These are phyloP conservation scores for Catharus ustulatus DNA, from an alignment of 2,797 vertebrate genomes.

Conservation along the genomic window DNA sequence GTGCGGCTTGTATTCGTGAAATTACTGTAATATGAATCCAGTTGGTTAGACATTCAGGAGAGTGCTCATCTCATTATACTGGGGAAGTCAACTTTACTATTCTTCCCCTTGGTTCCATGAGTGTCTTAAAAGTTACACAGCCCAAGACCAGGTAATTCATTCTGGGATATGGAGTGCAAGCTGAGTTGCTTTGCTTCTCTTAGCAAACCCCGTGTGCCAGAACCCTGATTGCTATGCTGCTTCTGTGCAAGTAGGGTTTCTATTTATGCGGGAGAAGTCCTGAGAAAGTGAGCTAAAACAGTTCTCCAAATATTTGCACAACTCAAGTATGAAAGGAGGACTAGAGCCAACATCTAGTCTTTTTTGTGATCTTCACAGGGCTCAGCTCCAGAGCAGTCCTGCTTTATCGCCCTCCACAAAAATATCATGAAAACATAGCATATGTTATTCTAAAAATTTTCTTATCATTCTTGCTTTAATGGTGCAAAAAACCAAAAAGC, in stretches of 20 bases:
- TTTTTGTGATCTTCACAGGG: background rate
- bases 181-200: background rate
- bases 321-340: background rate
- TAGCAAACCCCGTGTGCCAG: background rate
- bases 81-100: background rate
- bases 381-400: background rate
- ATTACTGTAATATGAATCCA: background rate
- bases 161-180: background rate
- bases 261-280: background rate
- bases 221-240: background rate
- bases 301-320: slow-evolving; percentile 30
- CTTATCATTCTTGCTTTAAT: background rate
- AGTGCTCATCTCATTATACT: background rate
- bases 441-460: background rate
- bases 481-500: background rate
- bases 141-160: background rate
- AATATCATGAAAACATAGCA: background rate
- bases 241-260: background rate
- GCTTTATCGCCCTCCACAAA: slow-evolving; percentile 2
- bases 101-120: background rate
- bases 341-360: background rate
- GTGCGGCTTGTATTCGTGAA: no score
- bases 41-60: background rate
- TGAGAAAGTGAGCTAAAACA: slow-evolving; percentile 31
- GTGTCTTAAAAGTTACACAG: background rate